These are phyloP conservation scores for Drosophila ironensis DNA, from an alignment of 1,140 invertebrate genomes.

Conservation along the genomic window DNA sequence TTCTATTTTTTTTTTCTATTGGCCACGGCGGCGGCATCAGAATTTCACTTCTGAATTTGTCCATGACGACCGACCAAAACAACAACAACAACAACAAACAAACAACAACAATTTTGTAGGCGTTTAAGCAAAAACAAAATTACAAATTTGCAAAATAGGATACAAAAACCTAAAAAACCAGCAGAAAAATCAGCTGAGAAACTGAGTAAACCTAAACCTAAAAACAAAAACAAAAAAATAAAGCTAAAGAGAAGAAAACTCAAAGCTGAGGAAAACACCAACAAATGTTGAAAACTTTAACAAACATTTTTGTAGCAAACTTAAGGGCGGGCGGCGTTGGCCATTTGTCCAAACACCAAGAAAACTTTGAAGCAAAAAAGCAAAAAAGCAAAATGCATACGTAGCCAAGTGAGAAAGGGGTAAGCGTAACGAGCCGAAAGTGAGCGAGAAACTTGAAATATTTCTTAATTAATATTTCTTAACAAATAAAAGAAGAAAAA, in stretches of 20 bases:
- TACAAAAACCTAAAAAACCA: not conserved
- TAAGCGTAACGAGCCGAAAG: too few species aligned
- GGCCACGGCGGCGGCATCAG: slow-evolving; percentile 16
- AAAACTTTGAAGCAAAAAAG: slow-evolving; percentile 12
- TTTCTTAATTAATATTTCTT: slow-evolving; percentile 31
- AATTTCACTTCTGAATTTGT: slow-evolving; percentile 43
- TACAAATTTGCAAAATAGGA: not conserved
- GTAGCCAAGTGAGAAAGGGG: slow-evolving; percentile 28
- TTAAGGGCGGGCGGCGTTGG: slow-evolving; percentile 31
- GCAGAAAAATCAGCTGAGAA: not conserved
- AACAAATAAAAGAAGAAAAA: slow-evolving; percentile 7
- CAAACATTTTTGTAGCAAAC: slow-evolving; percentile 43
- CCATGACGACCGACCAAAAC: slow-evolving; percentile 60
- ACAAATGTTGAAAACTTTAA: slow-evolving; percentile 6
- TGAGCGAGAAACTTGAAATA: slow-evolving; percentile 17
- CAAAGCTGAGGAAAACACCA: too few species aligned
- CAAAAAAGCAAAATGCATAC: slow-evolving; percentile 14
- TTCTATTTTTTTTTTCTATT: slow-evolving; percentile 12
- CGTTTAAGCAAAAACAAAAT: slow-evolving; percentile 13
- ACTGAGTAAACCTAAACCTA: slow-evolving; percentile 4
- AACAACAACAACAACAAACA: slow-evolving; percentile 30
- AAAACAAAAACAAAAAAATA: slow-evolving; percentile 27
- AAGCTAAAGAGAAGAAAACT: not conserved
- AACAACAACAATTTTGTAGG: slow-evolving; percentile 57
- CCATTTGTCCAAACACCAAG: slow-evolving; percentile 23